These are phyloP conservation scores for Diprion similis DNA, from an alignment of 1,140 invertebrate genomes.

Conservation along the genomic window DNA sequence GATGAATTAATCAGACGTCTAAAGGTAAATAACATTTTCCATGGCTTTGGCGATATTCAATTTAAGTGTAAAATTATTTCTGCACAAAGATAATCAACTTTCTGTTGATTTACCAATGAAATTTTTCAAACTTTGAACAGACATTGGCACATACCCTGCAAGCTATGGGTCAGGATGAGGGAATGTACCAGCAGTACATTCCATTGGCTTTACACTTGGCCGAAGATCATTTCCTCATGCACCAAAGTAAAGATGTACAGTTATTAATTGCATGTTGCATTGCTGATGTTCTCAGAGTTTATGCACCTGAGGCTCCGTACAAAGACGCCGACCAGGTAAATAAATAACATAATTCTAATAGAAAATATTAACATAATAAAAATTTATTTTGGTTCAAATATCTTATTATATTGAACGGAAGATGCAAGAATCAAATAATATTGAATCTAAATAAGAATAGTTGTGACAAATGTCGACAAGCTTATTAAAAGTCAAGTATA, in stretches of 20 bases:
- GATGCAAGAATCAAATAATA: no score
- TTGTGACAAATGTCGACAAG: no score
- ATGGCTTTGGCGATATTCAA: conserved; percentile 15
- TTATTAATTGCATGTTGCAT: conserved; percentile 96
- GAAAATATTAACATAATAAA: no score
- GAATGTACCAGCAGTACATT: conserved; percentile 92
- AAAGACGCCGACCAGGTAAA: conserved; percentile 94
- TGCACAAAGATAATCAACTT: conserved; percentile 7
- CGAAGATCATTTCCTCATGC: conserved; percentile 90
- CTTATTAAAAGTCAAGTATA: no score
- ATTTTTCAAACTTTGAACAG: conserved; percentile 65
- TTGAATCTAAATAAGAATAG: no score
- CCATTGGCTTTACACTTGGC: conserved; percentile 93
- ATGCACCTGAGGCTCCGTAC: conserved; percentile 97
- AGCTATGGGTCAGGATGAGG: conserved; percentile 94
- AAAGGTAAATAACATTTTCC: conserved; percentile 71
- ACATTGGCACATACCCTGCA: conserved; percentile 92
- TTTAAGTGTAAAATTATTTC: conserved; percentile 14
- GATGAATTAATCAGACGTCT: conserved; percentile 94
- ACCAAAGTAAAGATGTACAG: conserved; percentile 92
- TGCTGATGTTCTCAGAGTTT: conserved; percentile 96
- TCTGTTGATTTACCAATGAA: conserved; percentile 32
- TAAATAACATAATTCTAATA: conserved; percentile 38
- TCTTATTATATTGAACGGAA: no score
- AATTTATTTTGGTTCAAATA: no score